Evolutionary conservation across 2,797 vertebrate genomes (phyloP), one percentile per base, ranked within the genome.

Genomic region (Lutjanus argentimaculatus): DNA sequence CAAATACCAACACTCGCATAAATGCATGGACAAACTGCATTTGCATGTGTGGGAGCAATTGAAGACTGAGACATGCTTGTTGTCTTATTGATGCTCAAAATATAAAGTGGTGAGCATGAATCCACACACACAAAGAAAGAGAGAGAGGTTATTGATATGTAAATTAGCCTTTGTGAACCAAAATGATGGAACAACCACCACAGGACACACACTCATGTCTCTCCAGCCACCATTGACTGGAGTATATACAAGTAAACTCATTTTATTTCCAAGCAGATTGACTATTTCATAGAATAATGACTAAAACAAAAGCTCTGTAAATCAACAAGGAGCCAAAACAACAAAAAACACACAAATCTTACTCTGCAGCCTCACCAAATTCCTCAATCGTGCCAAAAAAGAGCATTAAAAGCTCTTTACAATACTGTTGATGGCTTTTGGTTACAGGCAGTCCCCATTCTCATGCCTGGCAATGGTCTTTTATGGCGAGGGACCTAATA

Each of bases 401-500:
- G 84, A 80, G 82, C 84, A 92, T 90, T 92, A 92, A 93, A 92
- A 79, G 67, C 90, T 85, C 91, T 90, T 93, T 92, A 88, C 91
- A 93, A 91, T 84, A 85, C 91, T 89, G 92, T 85, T 87, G 90
- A 94, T 90, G 76, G 89, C 86, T 91, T 92, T 85, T 93, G 92
- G 91, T 93, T 91, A 90, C 91, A 90, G 89, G 92, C 90, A 87
- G 78, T 89, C 88, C 69, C 89, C 84, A 79, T 85, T 91, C 91
- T 75, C 86, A 61, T 69, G 84, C 90, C 91, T 93, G 92, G 87
- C 93, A 87, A 84, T 85, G 91, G 88, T 84, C 87, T 91, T 94
- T 92, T 93, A 93, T 92, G 90, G 91, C 79, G 76, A 89, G 93
- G 79, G 88, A 92, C 86, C 88, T 94, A 94, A 94, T 93, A 91